Evolutionary conservation across 2,113 vertebrate species (phyloP).

Genomic region (Galeopterus variegatus): DNA sequence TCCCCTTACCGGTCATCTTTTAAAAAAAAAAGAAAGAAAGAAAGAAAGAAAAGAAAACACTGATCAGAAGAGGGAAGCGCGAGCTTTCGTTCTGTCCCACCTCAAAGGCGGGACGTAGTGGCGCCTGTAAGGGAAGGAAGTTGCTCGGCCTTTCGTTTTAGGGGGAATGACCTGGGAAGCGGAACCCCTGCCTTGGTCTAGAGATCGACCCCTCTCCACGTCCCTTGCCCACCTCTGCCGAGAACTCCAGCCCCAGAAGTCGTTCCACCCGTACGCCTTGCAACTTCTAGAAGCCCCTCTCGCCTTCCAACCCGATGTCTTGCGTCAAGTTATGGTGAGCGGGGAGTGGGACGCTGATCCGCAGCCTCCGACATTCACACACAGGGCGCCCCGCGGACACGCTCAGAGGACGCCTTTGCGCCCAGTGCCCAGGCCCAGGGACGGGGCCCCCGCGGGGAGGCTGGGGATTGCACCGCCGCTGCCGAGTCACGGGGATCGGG

Average conservation of each 20-base stretch:
- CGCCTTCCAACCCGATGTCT: conserved; percentile 38
- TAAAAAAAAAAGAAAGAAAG: too few relatives aligned
- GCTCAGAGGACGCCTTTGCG: background rate
- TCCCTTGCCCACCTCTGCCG: background rate
- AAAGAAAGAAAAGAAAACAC: too few relatives aligned
- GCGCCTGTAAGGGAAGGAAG: background rate
- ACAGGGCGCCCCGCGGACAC: too few relatives aligned
- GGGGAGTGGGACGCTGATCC: background rate
- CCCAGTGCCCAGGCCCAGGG: background rate
- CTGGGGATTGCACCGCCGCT: background rate
- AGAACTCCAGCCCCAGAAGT: background rate
- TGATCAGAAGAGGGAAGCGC: background rate
- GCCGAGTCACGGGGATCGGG: background rate
- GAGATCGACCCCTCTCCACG: background rate
- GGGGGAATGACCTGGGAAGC: background rate
- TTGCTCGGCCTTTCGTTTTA: background rate
- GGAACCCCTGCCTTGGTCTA: background rate
- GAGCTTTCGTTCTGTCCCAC: background rate
- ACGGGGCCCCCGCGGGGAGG: rapidly evolving
- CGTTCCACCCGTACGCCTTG: background rate
- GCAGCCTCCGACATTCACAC: background rate
- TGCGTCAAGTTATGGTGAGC: conserved; percentile 59
- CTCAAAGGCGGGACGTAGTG: background rate
- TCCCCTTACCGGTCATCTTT: too few relatives aligned
- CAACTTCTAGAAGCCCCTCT: background rate